These are phyloP conservation scores for Cepaea nemoralis DNA, from an alignment of 1,140 invertebrate species.

Conservation along the genomic window DNA sequence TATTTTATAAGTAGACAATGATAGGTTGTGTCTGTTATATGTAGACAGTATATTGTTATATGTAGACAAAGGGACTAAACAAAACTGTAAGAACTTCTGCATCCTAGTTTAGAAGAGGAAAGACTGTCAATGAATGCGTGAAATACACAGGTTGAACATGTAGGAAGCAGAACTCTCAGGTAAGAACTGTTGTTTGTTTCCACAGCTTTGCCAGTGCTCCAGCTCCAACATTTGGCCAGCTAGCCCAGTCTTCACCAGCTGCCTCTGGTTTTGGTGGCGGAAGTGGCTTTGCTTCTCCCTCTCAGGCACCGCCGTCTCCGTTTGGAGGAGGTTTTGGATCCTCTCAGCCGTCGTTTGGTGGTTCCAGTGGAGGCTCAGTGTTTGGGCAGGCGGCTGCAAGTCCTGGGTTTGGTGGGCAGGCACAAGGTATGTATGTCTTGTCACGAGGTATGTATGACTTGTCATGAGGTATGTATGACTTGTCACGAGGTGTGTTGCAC, in stretches of 20 bases:
- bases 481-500: no score
- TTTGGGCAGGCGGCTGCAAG: constrained; percentile 28
- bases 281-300: background rate
- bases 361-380: background rate
- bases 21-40: no score
- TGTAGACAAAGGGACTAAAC: no score
- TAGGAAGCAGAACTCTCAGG: no score
- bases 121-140: no score
- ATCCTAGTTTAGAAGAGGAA: no score
- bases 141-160: no score
- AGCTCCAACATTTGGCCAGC: constrained; percentile 58
- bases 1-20: no score
- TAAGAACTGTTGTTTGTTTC: background rate
- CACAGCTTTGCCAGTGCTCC: constrained; percentile 49
- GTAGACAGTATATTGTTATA: no score
- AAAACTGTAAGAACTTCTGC: no score
- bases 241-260: constrained; percentile 47
- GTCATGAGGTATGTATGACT: no score
- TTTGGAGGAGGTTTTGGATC: constrained; percentile 29
- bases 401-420: constrained; percentile 30
- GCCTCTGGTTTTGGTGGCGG: constrained; percentile 27
- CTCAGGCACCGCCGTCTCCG: background rate
- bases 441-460: background rate
- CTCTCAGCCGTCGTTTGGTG: background rate
- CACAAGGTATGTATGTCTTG: constrained; percentile 14